Base-by-base conservation (phyloP, 2,113 vertebrate genomes). In the Cyprinodon tularosa region DNA sequence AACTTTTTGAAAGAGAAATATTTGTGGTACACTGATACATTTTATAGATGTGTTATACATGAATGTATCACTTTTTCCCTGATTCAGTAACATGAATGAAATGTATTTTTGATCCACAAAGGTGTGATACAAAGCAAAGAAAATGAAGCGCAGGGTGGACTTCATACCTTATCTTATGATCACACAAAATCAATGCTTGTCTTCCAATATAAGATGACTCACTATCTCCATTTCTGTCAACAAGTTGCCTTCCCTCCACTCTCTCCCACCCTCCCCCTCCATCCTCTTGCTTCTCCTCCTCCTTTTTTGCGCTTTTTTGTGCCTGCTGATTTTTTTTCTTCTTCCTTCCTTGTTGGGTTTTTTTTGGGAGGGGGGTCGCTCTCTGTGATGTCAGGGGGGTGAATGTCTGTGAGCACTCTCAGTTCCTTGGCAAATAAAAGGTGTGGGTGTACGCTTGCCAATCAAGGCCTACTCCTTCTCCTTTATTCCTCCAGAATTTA, bases 391-490 rank as follows among this genome's bases (percentile, higher is more conserved):
- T 90, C 83, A 61, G 83, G 86, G 83, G 81, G 86, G 78, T 64
- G 62, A 81, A 84, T 87, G 86, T 83, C 91, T 84, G 83, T 13
- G 15, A 86, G 78, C 85, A 76, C 74, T 39, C 85, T 90, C 69
- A 47, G 79, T 84, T 89, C 79, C 82, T 84, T 86, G 86, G 89
- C 81, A 86, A 91, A 93, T 89, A 85, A 86, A 89, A 86, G 84
- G 87, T 77, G 83, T 82, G 86, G 86, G 82, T 87, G 88, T 85
- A 72, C 38, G 84, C 72, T 83, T 91, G 90, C 90, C 90, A 93
- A 88, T 91, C 88, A 91, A 66, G 74, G 88, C 84, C 88, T 80
- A 69, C 88, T 86, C 80, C 78, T 75, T 85, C 76, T 85, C 76
- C 5, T 90, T 90, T 89, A 83, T 86, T 88, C 89, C 86, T 84